Evolutionary conservation across 2,888 invertebrate species (phyloP).

Genomic region (Dryocosmus kuriphilus): DNA sequence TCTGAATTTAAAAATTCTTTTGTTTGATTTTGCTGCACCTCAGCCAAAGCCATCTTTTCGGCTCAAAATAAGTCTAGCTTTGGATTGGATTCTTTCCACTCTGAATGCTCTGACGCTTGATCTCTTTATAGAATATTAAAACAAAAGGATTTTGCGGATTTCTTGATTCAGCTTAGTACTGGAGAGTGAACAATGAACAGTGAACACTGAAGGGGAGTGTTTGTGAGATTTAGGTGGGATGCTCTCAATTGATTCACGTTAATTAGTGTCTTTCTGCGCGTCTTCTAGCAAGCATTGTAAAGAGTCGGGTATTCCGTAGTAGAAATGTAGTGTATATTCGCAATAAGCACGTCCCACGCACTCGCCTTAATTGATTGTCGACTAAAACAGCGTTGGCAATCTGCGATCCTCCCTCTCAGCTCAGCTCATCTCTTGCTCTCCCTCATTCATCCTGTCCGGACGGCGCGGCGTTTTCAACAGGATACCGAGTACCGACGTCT

Average conservation of each 20-base stretch:
- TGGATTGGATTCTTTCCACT: too few species aligned
- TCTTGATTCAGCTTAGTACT: too few species aligned
- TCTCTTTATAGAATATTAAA: too few species aligned
- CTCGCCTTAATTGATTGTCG: constrained; percentile 31
- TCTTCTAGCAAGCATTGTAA: neutral
- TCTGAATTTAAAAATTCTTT: too few species aligned
- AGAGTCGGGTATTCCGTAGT: neutral
- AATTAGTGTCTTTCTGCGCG: neutral
- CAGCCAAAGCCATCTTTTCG: too few species aligned
- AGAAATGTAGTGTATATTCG: neutral
- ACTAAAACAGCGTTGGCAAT: constrained; percentile 30
- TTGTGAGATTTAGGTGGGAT: neutral
- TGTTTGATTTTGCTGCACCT: too few species aligned
- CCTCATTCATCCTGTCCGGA: constrained; percentile 36
- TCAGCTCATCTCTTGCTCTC: neutral
- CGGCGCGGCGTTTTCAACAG: constrained; percentile 28
- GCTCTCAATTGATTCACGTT: neutral
- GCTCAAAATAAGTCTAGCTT: too few species aligned
- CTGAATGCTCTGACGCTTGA: too few species aligned
- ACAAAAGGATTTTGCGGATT: too few species aligned
- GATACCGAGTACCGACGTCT: constrained; percentile 16
- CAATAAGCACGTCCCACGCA: constrained; percentile 22
- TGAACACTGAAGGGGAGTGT: too few species aligned
- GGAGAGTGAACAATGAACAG: too few species aligned
- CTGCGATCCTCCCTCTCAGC: constrained; percentile 15